Conservation (phyloP, 2,888 invertebrate genomes). For the Chrysotoxum bicinctum region DNA sequence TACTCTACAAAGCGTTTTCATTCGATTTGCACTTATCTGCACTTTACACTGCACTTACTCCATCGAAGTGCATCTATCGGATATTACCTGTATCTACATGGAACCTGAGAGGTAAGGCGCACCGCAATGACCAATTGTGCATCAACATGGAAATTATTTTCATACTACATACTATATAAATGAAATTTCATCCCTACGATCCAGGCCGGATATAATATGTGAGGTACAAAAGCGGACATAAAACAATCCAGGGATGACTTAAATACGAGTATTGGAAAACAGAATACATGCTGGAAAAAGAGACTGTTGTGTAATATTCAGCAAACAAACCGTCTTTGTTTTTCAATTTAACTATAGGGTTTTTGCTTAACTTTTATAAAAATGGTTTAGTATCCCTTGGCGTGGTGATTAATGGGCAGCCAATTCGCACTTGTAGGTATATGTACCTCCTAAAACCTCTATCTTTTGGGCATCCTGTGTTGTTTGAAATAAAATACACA, state of each 20-base stretch:
- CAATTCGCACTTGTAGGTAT: no score
- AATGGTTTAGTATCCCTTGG: no score
- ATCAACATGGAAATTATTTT: conserved; percentile 81
- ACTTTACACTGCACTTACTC: conserved; percentile 81
- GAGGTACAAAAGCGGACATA: conserved; percentile 21
- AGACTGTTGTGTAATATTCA: background rate
- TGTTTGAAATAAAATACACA: no score
- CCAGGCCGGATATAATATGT: background rate
- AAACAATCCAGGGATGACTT: conserved; percentile 5
- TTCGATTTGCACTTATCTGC: conserved; percentile 78
- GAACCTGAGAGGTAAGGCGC: conserved; percentile 32
- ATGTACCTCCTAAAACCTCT: no score
- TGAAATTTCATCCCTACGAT: conserved; percentile 44
- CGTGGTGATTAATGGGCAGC: no score
- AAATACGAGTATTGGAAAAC: background rate
- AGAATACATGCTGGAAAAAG: background rate
- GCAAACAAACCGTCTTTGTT: background rate
- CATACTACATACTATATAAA: conserved; percentile 73
- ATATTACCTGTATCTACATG: background rate
- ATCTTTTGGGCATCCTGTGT: no score
- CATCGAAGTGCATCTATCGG: conserved; percentile 69
- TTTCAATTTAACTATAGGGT: background rate
- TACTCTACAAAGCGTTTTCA: conserved; percentile 65
- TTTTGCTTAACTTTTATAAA: no score
- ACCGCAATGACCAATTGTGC: conserved; percentile 75